A percentile compares a stretch with the other conserved stretches of the same genome.
Evolutionary conservation across 1,140 invertebrate genomes (phyloP).

Genomic region (Coptotermes formosanus): DNA sequence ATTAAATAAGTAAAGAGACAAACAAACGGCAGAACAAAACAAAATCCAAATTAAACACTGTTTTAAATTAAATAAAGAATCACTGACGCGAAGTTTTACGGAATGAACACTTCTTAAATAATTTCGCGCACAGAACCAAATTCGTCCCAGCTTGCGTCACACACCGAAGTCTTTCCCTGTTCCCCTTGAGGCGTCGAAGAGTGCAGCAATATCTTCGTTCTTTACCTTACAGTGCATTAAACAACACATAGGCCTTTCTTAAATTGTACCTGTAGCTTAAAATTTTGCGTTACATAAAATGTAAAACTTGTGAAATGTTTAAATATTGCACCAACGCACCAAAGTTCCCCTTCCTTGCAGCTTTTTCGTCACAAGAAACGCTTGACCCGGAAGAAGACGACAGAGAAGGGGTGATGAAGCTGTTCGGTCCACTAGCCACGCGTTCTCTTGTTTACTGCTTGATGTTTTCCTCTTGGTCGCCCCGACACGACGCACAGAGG

Average conservation of each 20-base stretch:
- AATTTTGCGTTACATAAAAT: no score
- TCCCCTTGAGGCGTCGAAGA: no score
- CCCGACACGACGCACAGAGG: background rate
- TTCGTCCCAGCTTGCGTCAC: background rate
- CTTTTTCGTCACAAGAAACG: background rate
- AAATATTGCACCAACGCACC: background rate
- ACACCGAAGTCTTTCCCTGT: no score
- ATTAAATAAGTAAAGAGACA: background rate
- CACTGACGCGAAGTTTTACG: background rate
- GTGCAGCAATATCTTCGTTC: no score
- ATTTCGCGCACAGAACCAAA: background rate
- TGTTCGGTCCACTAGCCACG: background rate
- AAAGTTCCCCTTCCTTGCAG: background rate
- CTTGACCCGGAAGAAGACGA: background rate
- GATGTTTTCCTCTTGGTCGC: background rate
- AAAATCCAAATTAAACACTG: background rate
- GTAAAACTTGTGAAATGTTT: background rate
- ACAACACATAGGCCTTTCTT: background rate
- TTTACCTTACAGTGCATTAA: background rate
- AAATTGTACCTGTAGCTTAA: background rate
- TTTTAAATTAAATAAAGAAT: background rate
- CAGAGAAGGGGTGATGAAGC: no score
- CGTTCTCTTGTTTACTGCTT: background rate
- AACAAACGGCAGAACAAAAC: background rate
- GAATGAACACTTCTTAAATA: background rate